Evolutionary conservation across 2,888 invertebrate genomes (phyloP), one percentile per base, ranked within the genome.

Genomic region (Calliscelio sp.): DNA sequence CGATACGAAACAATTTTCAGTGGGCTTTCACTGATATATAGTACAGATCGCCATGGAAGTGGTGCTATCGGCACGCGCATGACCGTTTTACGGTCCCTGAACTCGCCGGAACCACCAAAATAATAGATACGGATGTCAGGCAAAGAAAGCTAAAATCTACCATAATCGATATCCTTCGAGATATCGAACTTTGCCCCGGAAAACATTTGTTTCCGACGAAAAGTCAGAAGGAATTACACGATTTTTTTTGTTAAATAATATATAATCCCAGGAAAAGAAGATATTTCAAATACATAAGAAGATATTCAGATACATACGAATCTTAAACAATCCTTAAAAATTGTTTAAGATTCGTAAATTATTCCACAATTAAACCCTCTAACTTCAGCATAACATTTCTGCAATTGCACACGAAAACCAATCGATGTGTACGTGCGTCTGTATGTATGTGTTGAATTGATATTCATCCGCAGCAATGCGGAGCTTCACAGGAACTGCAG

Each of bases 81-180:
- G 81, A 57, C 75, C 81, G 71, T 82, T 82, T 82, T 28, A 75
- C 81, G 81, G 74, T 75, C 63, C 18, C 68, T 61, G 68, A 66
- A 75, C 63, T 68, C 68, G 25, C 68, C 74, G 68, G 68, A 81
- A 75, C 74, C 75, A 53, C 63, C 66, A 61, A 81, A 78, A 68
- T 81, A 73, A 80, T 57, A 59, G 80, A 80, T 66, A 38, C 73
- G 65, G 25, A 25, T 65, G 49, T 73, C 38, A 38, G 61, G n/a
- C n/a, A 28, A 73, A 59, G 49, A 65, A 35, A 44, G 68, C 41
- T 49, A 55, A 71, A 49, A 57, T 55, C 16, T 22, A 8, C 32
- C 44, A 24, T 61, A 65, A 80, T 80, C 81, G 74, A 74, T 80
- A 71, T 61, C 35, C 16, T 18, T 49, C 78, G 38, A 38, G 10